Conservation (phyloP, 2,797 vertebrate species). For the Artibeus jamaicensis region DNA sequence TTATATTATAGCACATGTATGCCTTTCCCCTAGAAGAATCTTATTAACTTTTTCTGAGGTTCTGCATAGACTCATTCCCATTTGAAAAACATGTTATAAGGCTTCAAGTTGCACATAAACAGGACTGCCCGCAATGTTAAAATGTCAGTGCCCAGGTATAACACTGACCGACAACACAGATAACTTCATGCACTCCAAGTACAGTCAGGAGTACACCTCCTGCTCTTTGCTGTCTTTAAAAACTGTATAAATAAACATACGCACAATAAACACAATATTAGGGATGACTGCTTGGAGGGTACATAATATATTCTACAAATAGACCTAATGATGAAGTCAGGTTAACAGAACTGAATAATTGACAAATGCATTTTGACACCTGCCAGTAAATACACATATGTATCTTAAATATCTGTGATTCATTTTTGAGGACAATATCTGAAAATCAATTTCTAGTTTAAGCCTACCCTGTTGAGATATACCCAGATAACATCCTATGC, state of each 20-base stretch:
- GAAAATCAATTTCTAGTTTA: not conserved
- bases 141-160: not conserved
- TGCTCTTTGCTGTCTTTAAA: not conserved
- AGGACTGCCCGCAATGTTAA: not conserved
- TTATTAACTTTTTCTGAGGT: not conserved
- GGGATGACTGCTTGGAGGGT: not conserved
- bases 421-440: not conserved
- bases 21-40: not conserved
- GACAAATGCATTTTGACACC: not conserved
- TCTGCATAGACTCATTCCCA: not conserved
- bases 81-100: not conserved
- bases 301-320: not conserved
- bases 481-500: not conserved
- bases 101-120: not conserved
- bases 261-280: not conserved
- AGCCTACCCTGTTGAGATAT: not conserved
- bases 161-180: not conserved
- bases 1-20: not conserved
- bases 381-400: not conserved
- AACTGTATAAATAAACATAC: not conserved
- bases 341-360: not conserved
- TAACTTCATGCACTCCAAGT: not conserved
- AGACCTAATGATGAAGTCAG: not conserved
- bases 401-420: not conserved
- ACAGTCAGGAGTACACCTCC: not conserved